Evolutionary conservation across 2,113 vertebrate species (phyloP).

Genomic region (Oryzias celebensis): DNA sequence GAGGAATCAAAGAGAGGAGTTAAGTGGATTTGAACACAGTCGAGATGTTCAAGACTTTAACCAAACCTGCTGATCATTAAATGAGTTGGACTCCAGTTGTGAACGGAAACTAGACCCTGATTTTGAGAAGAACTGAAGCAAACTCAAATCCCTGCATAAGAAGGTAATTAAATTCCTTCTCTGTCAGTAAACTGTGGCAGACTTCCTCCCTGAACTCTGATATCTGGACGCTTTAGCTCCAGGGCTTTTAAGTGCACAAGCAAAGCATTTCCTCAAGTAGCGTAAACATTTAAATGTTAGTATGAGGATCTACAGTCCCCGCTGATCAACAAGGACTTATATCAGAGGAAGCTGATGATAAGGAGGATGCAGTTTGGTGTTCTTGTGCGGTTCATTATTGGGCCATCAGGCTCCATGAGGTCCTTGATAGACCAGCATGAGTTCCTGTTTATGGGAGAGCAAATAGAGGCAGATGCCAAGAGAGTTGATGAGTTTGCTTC

Average conservation of each 20-base stretch:
- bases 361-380: conserved; percentile 34
- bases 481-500: conserved; percentile 47
- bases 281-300: conserved; percentile 31
- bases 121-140: too few relatives aligned
- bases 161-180: conserved; percentile 2
- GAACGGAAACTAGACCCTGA: too few relatives aligned
- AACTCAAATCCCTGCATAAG: too few relatives aligned
- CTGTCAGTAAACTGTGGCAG: background rate
- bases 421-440: conserved; percentile 15
- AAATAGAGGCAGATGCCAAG: conserved; percentile 55
- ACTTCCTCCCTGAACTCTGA: background rate
- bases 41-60: too few relatives aligned
- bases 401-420: conserved; percentile 25
- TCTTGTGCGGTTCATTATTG: conserved; percentile 25
- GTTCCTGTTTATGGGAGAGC: conserved; percentile 49
- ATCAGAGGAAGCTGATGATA: conserved; percentile 14
- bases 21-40: too few relatives aligned
- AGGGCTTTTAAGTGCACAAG: conserved; percentile 33
- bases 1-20: too few relatives aligned
- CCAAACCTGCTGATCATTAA: too few relatives aligned
- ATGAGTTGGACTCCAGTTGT: too few relatives aligned
- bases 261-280: conserved; percentile 20
- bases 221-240: conserved; percentile 1
- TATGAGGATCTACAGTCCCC: conserved; percentile 10
- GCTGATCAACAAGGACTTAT: conserved; percentile 47